Evolutionary conservation across 2,113 vertebrate genomes (phyloP).

Genomic region (Neomonachus schauinslandi): DNA sequence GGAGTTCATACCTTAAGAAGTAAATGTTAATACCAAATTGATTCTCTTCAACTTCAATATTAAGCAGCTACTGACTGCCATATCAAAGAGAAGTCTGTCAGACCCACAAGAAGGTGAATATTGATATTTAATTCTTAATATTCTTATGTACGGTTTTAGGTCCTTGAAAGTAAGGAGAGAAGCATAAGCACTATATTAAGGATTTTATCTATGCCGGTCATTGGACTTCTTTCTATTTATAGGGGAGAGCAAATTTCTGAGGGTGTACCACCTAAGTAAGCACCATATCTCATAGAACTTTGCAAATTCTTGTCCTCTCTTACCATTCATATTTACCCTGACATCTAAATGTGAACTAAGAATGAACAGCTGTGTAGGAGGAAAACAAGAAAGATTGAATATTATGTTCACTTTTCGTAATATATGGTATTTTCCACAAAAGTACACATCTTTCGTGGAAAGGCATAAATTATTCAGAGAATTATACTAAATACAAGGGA

Average conservation of each 20-base stretch:
- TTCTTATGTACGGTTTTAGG: background rate
- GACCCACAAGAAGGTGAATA: background rate
- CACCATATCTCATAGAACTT: background rate
- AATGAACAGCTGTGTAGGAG: background rate
- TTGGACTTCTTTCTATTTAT: background rate
- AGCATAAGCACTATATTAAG: background rate
- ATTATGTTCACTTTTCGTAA: background rate
- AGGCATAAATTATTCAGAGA: background rate
- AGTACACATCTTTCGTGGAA: background rate
- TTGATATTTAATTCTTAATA: background rate
- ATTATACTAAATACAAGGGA: background rate
- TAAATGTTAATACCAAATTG: slow-evolving; percentile 31
- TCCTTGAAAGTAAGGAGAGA: background rate
- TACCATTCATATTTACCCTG: background rate
- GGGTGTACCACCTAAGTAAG: background rate
- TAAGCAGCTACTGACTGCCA: slow-evolving; percentile 18
- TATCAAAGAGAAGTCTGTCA: background rate
- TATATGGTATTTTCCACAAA: background rate
- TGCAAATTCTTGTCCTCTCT: background rate
- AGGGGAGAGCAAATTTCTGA: background rate
- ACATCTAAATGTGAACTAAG: background rate
- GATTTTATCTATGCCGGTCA: background rate
- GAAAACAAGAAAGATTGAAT: background rate
- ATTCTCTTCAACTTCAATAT: slow-evolving; percentile 36
- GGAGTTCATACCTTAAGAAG: background rate